phyloP scores from a whole-genome alignment of 2,888 invertebrate genomes.

The Lasioglossum villosulum region DNA sequence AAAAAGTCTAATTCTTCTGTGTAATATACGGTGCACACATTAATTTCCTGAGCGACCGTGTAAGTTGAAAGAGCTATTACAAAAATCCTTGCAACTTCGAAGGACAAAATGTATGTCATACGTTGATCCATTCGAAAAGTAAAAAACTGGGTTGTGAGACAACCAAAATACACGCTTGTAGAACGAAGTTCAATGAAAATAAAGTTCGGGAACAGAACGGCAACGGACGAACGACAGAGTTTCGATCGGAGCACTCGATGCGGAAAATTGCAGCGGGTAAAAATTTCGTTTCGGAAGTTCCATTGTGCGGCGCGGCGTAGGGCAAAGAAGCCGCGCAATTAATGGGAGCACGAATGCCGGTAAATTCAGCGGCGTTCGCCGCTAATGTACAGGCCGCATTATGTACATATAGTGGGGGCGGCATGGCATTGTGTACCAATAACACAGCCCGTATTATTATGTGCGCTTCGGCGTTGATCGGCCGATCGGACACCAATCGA shows the following conservation, averaged over 20 bases:
- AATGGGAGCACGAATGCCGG: slow-evolving; percentile 35
- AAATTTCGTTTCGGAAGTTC: background rate
- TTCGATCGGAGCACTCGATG: background rate
- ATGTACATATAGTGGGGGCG: slow-evolving; percentile 18
- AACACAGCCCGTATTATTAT: slow-evolving; percentile 60
- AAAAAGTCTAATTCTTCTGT: no score
- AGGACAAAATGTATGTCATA: no score
- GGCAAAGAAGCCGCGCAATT: slow-evolving; percentile 8
- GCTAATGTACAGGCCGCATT: slow-evolving; percentile 37
- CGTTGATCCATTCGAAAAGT: no score
- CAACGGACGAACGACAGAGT: background rate
- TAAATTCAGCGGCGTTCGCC: slow-evolving; percentile 34
- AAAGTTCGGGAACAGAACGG: background rate
- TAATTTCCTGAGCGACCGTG: no score
- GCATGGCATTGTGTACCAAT: slow-evolving; percentile 49
- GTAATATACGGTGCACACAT: no score
- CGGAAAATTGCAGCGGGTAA: background rate
- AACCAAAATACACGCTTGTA: background rate
- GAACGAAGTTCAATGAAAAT: background rate
- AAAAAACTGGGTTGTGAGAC: no score
- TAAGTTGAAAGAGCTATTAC: no score
- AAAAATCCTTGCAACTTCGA: no score
- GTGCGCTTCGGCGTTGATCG: slow-evolving; percentile 42
- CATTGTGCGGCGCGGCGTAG: background rate
- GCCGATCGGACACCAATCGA: slow-evolving; percentile 63